These are phyloP conservation scores for Eupithecia pulchellata DNA, from an alignment of 2,888 invertebrate species.

Conservation along the genomic window DNA sequence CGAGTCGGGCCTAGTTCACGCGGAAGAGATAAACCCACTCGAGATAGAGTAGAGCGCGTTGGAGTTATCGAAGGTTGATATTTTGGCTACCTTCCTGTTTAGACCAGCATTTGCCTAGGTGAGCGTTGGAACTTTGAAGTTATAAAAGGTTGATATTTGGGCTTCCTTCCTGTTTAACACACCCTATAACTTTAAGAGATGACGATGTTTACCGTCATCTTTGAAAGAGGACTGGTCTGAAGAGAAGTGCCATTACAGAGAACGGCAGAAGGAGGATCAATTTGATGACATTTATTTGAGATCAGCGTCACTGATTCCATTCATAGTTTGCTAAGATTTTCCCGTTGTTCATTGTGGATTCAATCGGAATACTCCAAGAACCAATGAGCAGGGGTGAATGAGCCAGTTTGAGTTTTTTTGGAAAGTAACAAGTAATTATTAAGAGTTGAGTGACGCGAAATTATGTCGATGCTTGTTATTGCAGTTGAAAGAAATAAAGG, in stretches of 20 bases:
- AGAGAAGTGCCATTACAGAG: not conserved
- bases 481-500: no score
- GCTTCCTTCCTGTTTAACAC: not conserved
- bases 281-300: not conserved
- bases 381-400: not conserved
- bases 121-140: no score
- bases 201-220: not conserved
- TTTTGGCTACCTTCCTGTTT: not conserved
- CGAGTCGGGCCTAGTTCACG: not conserved
- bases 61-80: not conserved
- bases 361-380: not conserved
- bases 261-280: not conserved
- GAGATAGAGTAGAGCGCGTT: not conserved
- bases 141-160: not conserved
- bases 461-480: no score
- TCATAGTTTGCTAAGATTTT: not conserved
- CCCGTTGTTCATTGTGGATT: not conserved
- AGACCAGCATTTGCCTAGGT: no score
- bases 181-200: not conserved
- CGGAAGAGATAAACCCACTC: conserved; percentile 11
- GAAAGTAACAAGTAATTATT: not conserved
- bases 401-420: no score
- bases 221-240: no score
- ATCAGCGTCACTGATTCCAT: not conserved
- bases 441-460: not conserved